Percentiles rank a stretch among this genome's conserved stretches.
Evolutionary conservation across 2,113 vertebrate species (phyloP).

Genomic region (Alaudala cheleensis): DNA sequence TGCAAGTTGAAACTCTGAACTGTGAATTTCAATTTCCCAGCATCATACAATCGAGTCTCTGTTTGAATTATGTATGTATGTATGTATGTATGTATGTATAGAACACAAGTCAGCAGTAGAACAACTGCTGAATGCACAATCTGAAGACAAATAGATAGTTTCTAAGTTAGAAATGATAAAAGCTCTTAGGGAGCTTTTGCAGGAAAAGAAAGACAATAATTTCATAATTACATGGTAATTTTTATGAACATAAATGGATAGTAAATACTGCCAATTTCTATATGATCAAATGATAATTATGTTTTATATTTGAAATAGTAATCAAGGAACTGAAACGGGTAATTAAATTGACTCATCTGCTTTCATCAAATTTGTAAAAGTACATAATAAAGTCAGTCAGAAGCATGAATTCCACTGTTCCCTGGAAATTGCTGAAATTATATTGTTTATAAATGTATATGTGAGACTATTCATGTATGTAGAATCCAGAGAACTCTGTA

Average conservation of each 20-base stretch:
- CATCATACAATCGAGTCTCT: background rate
- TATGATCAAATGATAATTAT: background rate
- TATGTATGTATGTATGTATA: background rate
- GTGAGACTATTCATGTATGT: background rate
- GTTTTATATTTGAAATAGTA: conserved; percentile 1
- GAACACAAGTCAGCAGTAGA: background rate
- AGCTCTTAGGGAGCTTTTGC: background rate
- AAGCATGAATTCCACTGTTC: background rate
- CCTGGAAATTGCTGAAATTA: background rate
- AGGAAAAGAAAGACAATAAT: background rate
- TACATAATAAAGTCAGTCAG: background rate
- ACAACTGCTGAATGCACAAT: background rate
- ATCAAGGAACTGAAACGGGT: background rate
- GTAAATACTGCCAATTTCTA: conserved; percentile 7
- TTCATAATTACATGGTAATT: background rate
- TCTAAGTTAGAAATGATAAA: background rate
- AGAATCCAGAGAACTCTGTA: background rate
- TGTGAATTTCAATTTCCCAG: background rate
- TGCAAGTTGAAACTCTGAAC: background rate
- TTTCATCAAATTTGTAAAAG: conserved; percentile 27
- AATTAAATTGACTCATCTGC: conserved; percentile 36
- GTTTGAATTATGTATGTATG: background rate
- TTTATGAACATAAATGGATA: background rate
- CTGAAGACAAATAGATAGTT: background rate
- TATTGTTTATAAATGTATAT: background rate